A percentile compares a stretch with the other conserved stretches of the same genome.
Evolutionary conservation across 2,888 invertebrate genomes (phyloP).

Genomic region (Hypselothyrea guttata): DNA sequence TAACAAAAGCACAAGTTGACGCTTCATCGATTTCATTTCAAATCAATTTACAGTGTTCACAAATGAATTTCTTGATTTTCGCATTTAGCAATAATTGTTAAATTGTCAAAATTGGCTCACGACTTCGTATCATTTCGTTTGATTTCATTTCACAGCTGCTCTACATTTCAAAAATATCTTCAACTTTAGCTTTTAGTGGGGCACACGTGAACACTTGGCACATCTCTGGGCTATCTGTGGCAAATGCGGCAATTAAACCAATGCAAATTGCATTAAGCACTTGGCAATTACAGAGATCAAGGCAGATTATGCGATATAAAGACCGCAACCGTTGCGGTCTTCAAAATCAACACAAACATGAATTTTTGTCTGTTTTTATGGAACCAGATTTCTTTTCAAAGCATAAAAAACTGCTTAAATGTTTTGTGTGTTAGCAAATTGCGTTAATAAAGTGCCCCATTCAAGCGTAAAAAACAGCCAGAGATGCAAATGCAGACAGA

Average conservation of each 20-base stretch:
- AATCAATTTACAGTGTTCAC: conserved; percentile 36
- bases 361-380: conserved; percentile 15
- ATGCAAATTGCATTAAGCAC: conserved; percentile 62
- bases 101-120: conserved; percentile 36
- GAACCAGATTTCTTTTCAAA: conserved; percentile 23
- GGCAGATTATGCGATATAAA: conserved; percentile 30
- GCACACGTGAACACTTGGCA: conserved; percentile 36
- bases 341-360: conserved; percentile 19
- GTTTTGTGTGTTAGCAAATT: conserved; percentile 29
- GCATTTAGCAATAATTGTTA: conserved; percentile 39
- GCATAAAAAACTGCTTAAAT: neutral
- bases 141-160: conserved; percentile 24
- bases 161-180: too few species aligned
- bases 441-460: conserved; percentile 45
- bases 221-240: conserved; percentile 11
- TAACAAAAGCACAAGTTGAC: conserved; percentile 20
- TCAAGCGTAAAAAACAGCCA: conserved; percentile 29
- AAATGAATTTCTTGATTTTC: conserved; percentile 35
- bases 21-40: conserved; percentile 63
- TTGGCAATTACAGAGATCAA: conserved; percentile 61
- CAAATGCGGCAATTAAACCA: conserved; percentile 46
- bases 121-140: too few species aligned
- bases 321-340: conserved; percentile 27
- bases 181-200: conserved; percentile 42
- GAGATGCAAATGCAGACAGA: neutral